Base-by-base conservation (phyloP, 1,140 invertebrate genomes). In the Cotesia chilonis region DNA sequence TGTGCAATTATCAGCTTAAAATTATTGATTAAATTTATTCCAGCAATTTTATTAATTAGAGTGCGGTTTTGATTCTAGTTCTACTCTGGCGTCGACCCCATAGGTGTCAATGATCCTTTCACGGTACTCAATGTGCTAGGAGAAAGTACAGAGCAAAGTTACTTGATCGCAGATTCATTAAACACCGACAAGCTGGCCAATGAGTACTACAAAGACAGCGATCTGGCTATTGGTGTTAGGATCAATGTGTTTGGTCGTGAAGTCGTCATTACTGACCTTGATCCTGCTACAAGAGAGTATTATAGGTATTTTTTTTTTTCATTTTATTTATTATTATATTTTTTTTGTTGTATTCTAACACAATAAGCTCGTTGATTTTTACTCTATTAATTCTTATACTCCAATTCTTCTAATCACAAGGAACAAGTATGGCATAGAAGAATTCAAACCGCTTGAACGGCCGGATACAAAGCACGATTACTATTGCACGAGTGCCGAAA, bases 271-370 rank as follows among this genome's bases (percentile, higher is more conserved):
- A 94, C 92, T 0, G 92, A 96, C 81, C 94, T 95, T 75, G 96
- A 98, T 86, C 87, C 89, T 14, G 96, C 94, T 78, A 98, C 96
- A 0, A 94, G 93, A 81, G 91, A 94, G 55, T 98, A 95, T 87
- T 98, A 96, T 83, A 90, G 91, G 75, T 90, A 90, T 28, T 68
- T 37, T n/a, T 4, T n/a, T 12, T 9, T 17, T 38, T 14, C 14
- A 28, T 28, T 28, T 28, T 28, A 28, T 17, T 6, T 51, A 14
- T 37, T 65, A 20, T 65, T 35, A 17, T 65, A 20, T 38, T 41
- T 38, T n/a, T 47, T 47, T 38, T n/a, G n/a, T 72, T 66, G n/a
- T 12, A n/a, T 28, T 47, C 4, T 9, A 51, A 17, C 12, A 71
- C 36, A 35, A 41, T 67, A 4, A 14, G 52, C 36, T 14, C 52